phyloP scores from a whole-genome alignment of 2,113 vertebrate genomes.

The Empidonax alnorum region DNA sequence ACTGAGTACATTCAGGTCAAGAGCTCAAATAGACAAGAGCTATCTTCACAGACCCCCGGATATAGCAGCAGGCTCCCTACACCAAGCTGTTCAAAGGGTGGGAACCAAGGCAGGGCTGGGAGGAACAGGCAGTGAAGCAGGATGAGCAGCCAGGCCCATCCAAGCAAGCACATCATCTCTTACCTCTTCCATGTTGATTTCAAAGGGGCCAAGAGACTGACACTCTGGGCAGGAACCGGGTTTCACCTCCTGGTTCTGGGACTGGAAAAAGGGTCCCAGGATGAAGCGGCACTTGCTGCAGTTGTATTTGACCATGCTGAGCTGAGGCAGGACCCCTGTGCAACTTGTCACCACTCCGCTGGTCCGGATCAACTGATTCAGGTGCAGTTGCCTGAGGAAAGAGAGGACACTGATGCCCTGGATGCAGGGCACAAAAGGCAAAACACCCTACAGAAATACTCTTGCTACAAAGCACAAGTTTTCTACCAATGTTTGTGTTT shows the following conservation, averaged over 20 bases:
- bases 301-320: conserved; percentile 97
- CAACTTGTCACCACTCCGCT: conserved; percentile 95
- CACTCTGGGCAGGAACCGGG: conserved; percentile 96
- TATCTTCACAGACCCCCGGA: not conserved
- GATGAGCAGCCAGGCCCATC: not conserved
- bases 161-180: not conserved
- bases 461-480: not conserved
- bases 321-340: conserved; percentile 94
- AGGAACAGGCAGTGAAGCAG: not conserved
- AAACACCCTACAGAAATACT: not conserved
- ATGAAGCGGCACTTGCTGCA: conserved; percentile 96
- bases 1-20: not conserved
- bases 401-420: not conserved
- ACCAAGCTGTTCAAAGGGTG: not conserved
- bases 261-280: conserved; percentile 94
- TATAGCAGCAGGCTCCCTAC: not conserved
- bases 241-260: conserved; percentile 98
- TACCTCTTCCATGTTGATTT: conserved; percentile 99
- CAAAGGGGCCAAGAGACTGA: conserved; percentile 93
- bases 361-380: conserved; percentile 97
- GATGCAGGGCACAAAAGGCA: not conserved
- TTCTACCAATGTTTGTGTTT: not conserved
- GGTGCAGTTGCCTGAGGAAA: conserved; percentile 88
- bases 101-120: not conserved
- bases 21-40: not conserved